Base-by-base conservation (phyloP, 2,888 invertebrate species). In the Trissolcus brochymenae region DNA sequence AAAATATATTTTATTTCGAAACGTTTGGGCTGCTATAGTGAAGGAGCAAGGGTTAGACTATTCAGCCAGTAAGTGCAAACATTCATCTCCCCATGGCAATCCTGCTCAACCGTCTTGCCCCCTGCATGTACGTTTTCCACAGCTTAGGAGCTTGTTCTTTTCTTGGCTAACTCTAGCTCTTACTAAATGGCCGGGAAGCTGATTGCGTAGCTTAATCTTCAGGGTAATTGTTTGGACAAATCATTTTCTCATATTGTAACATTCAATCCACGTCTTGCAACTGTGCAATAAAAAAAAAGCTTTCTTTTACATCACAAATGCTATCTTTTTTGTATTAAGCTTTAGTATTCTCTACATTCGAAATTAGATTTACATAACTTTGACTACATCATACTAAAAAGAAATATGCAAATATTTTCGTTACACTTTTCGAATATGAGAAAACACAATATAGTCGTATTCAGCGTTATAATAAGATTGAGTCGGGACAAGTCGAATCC, bases 31-130 rank as follows among this genome's bases (percentile, higher is more conserved):
- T 46, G n/a, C 51, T 57, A 19, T 14, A 65, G 73, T 61, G 54
- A 79, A 76, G 78, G 81, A 71, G 70, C 61, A 35, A 72, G 64
- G 67, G 74, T 54, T 29, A 29, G 77, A 68, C 75, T 73, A 81
- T 80, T 81, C 80, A 80, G 80, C 78, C 80, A 77, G 82, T 82
- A 81, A 82, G 83, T 82, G 81, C 81, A 70, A 72, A 76, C 80
- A 82, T 83, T 74, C 79, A 79, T 82, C 82, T 82, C 81, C 76
- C 74, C 35, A 11, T 71, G 29, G 74, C 79, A 76, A 79, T 78
- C 79, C 71, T 68, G 73, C 72, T 67, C 25, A 55, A 67, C 60
- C 64, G 59, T 65, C 61, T 55, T 55, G 51, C 67, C 35, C 49
- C 61, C 25, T 53, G 50, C 49, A 54, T 54, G 25, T 35, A 35